Evolutionary conservation across 35 echinoderm and acorn worm genomes (phyloP).

Genomic region (Holothuria glaberrima): DNA sequence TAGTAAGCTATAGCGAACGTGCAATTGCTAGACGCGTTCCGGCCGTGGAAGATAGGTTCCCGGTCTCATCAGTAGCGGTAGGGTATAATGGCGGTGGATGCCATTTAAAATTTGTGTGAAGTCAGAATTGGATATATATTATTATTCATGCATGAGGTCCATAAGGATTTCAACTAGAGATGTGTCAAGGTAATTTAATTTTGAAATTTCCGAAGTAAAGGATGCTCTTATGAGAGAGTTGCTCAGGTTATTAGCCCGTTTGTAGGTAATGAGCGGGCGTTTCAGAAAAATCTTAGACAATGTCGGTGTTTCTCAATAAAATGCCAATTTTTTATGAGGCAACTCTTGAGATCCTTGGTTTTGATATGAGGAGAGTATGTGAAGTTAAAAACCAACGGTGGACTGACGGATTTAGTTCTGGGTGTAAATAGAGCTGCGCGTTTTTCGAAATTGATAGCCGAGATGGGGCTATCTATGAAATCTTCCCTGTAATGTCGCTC

Average conservation of each 20-base stretch:
- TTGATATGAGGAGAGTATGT: not conserved
- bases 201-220: not conserved
- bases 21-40: not conserved
- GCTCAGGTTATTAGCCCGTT: not conserved
- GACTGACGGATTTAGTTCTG: not conserved
- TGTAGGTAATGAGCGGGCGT: not conserved
- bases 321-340: not conserved
- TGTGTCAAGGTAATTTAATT: not conserved
- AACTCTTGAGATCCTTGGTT: not conserved
- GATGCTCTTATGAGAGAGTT: not conserved
- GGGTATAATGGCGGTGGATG: too few relatives aligned
- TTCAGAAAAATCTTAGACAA: not conserved
- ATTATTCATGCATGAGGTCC: not conserved
- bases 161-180: too few relatives aligned
- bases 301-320: not conserved
- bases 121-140: too few relatives aligned
- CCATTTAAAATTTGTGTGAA: too few relatives aligned
- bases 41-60: not conserved
- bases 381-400: not conserved
- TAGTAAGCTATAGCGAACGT: not conserved
- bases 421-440: not conserved
- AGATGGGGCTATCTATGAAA: not conserved
- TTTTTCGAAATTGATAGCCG: not conserved
- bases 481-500: not conserved
- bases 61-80: too few relatives aligned